Evolutionary conservation across 2,113 vertebrate species (phyloP), one percentile per base, ranked within the genome.

Genomic region (Oryzias melastigma): DNA sequence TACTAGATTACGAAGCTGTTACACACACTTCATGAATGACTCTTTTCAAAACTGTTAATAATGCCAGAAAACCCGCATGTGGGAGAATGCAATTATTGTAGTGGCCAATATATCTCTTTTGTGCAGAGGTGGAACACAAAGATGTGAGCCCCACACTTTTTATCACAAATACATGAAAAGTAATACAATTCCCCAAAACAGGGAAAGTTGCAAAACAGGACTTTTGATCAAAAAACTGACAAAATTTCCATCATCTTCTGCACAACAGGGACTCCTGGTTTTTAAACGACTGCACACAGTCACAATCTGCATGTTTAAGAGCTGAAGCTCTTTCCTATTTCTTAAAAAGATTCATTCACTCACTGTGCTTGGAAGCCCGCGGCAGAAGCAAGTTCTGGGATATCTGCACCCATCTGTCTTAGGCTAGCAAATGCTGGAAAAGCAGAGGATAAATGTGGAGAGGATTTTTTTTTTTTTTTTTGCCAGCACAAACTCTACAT

Each of bases 311-410:
- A 14, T 51, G 55, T 80, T 62, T 72, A 4, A 54, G 47, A 13
- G 29, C 22, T 47, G 8, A 45, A 27, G 56, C 52, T 47, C 40
- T 46, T 54, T 58, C 20, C 47, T 64, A 25, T 14, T 43, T 41
- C 29, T 20, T 45, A 69, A 47, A 40, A 44, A 47, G 59, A 22
- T 52, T 47, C 25, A 8, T 24, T 54, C 41, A 14, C 16, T 15
- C 46, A 17, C 50, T 68, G 12, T 47, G n/a, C 44, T 35, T 58
- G 46, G 19, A 59, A 46, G 56, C 61, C 22, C 14, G 17, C 48
- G 57, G 68, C 69, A 69, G 56, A 56, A 15, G 51, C 17, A 50
- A 59, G 58, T 58, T 17, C 5, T 40, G 58, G 47, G 24, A 55
- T 8, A 42, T 66, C 49, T 55, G 44, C 56, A 27, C 52, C 62